Conservation (phyloP, 1,140 invertebrate species). For the Heliconius hermathena region DNA sequence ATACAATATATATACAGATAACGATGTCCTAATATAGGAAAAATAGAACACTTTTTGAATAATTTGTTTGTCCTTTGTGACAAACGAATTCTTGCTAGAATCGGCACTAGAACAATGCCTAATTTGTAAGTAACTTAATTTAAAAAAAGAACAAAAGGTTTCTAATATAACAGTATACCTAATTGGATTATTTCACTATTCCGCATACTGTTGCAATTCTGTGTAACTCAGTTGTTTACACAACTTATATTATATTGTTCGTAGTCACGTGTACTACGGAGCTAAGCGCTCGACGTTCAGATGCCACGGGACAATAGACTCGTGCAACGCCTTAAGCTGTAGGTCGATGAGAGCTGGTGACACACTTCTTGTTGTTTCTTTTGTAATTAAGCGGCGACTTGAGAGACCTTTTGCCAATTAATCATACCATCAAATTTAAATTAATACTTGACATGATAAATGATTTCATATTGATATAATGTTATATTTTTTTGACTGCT, state of each 20-base stretch:
- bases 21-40: too few species aligned
- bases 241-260: conserved; percentile 14
- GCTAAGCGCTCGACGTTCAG: conserved; percentile 40
- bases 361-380: conserved; percentile 38
- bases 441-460: conserved; percentile 1
- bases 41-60: too few species aligned
- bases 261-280: conserved; percentile 1
- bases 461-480: not conserved
- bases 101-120: too few species aligned
- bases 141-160: not conserved
- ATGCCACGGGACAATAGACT: conserved; percentile 37
- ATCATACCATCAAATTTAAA: conserved; percentile 16
- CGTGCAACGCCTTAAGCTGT: conserved; percentile 35
- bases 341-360: conserved; percentile 41
- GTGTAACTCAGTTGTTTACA: not conserved
- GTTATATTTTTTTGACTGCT: not conserved
- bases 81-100: too few species aligned
- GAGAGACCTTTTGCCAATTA: conserved; percentile 32
- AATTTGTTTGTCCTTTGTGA: too few species aligned
- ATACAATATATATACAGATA: too few species aligned
- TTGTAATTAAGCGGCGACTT: conserved; percentile 16
- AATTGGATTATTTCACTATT: not conserved
- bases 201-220: not conserved
- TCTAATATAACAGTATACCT: not conserved
- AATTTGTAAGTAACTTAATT: not conserved